Evolutionary conservation across 2,113 vertebrate genomes (phyloP).

Genomic region (Crotalus horridus): DNA sequence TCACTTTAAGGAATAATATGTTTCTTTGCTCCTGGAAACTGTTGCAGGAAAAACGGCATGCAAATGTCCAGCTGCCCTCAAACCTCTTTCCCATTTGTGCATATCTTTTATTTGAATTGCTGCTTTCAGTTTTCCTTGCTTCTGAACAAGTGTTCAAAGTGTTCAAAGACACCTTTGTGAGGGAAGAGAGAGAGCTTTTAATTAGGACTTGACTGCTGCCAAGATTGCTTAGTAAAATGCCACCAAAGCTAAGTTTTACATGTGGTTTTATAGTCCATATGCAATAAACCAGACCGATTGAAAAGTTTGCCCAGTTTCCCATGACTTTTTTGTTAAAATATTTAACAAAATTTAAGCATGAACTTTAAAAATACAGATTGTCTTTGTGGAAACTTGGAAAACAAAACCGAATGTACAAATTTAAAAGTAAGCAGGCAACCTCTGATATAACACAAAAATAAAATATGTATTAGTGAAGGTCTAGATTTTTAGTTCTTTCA

Average conservation of each 20-base stretch:
- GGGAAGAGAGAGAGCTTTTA: constrained; percentile 37
- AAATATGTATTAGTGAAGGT: background rate
- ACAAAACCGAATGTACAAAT: background rate
- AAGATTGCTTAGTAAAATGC: constrained; percentile 15
- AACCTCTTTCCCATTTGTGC: background rate
- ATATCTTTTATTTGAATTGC: background rate
- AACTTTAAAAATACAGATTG: background rate
- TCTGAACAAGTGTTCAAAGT: constrained; percentile 55
- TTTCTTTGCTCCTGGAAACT: background rate
- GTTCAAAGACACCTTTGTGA: constrained; percentile 40
- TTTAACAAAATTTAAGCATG: background rate
- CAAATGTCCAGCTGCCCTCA: background rate
- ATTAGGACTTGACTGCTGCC: constrained; percentile 42
- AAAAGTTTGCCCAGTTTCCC: background rate
- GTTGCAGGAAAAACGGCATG: background rate
- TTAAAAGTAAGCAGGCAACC: background rate
- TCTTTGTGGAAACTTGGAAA: background rate
- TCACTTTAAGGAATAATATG: background rate
- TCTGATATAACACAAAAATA: background rate
- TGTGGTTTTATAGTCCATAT: constrained; percentile 49
- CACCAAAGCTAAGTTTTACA: constrained; percentile 55
- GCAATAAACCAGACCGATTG: background rate
- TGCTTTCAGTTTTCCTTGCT: background rate
- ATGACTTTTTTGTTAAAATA: background rate
- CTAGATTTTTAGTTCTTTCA: background rate